Conservation (phyloP, 1,140 invertebrate genomes). For the Arion vulgaris region DNA sequence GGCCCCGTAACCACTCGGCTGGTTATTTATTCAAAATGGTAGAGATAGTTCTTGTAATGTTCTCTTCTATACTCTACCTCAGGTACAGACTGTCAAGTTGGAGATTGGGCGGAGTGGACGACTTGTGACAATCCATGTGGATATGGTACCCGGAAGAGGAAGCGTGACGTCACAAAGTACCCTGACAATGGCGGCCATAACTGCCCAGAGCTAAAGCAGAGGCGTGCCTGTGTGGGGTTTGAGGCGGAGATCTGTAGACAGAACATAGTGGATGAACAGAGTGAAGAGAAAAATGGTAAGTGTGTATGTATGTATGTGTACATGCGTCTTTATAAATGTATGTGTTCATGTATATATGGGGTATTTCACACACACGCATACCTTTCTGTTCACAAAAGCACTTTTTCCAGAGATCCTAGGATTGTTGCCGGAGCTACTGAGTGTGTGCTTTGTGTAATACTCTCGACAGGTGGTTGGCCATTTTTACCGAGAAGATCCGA, state of each 20-base stretch:
- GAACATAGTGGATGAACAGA: conserved; percentile 42
- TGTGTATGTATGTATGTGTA: not conserved
- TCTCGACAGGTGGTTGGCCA: no score
- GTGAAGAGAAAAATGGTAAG: conserved; percentile 45
- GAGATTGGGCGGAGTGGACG: conserved; percentile 52
- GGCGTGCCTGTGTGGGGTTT: conserved; percentile 49
- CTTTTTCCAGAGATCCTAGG: no score
- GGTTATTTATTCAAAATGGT: no score
- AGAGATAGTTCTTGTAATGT: no score
- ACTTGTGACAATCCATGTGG: conserved; percentile 56
- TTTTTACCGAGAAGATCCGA: no score
- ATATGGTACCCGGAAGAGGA: conserved; percentile 53
- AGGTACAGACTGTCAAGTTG: conserved; percentile 58
- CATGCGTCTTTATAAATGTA: not conserved
- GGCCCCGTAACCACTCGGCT: no score
- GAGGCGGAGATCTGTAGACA: conserved; percentile 41
- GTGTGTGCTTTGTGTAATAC: no score
- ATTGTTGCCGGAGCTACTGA: no score
- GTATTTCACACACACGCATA: no score
- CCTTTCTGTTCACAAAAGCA: no score
- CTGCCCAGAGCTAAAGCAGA: conserved; percentile 54
- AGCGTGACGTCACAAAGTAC: conserved; percentile 44
- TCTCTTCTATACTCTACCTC: conserved; percentile 1
- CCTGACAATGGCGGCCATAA: conserved; percentile 59
- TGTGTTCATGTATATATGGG: not conserved